Evolutionary conservation across 2,888 invertebrate genomes (phyloP).

Genomic region (Idaea biselata): DNA sequence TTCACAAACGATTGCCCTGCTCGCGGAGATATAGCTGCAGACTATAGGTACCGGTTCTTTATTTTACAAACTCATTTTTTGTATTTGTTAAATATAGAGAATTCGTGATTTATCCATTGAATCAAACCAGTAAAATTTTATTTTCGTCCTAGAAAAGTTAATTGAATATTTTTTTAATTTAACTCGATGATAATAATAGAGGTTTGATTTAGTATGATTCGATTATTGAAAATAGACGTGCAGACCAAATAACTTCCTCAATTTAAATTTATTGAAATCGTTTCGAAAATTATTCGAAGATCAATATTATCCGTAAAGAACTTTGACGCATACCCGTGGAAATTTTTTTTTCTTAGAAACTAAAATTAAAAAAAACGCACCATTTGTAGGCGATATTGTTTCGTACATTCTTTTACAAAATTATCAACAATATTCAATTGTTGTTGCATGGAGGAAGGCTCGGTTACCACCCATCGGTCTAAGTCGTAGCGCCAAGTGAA

Average conservation of each 20-base stretch:
- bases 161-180: not conserved
- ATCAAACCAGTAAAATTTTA: not conserved
- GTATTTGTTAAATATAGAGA: not conserved
- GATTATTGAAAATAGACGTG: not conserved
- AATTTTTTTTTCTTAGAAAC: too few species aligned
- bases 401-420: too few species aligned
- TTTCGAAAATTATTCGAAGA: not conserved
- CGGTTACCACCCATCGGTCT: too few species aligned
- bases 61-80: not conserved
- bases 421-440: too few species aligned
- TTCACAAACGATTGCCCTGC: constrained; percentile 50
- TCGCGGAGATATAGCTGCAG: constrained; percentile 28
- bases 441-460: too few species aligned
- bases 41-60: constrained; percentile 13
- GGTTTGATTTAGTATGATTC: not conserved
- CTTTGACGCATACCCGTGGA: too few species aligned
- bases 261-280: not conserved
- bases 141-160: constrained; percentile 3
- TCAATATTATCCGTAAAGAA: too few species aligned
- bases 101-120: not conserved
- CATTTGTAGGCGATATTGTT: too few species aligned
- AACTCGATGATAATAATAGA: not conserved
- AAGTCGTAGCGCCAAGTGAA: too few species aligned
- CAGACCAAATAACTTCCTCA: not conserved
- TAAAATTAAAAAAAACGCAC: too few species aligned